Percentiles rank a stretch among this genome's conserved stretches.
phyloP scores from a whole-genome alignment of 2,797 vertebrate species.

The Poeciliopsis gracilis region DNA sequence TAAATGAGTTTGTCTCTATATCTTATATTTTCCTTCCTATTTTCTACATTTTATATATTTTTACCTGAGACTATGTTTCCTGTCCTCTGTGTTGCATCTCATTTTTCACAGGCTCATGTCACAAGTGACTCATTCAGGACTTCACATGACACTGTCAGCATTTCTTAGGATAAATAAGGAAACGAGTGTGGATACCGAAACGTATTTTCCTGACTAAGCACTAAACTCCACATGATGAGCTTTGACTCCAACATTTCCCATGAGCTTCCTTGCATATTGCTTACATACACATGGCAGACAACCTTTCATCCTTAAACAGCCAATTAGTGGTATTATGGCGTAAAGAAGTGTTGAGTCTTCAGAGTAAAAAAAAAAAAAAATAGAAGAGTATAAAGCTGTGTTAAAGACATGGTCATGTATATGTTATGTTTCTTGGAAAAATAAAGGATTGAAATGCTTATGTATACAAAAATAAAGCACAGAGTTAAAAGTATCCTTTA shows the following conservation, averaged over 20 bases:
- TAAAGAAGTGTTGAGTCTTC: neutral
- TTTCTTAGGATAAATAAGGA: slow-evolving; percentile 55
- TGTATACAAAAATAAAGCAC: neutral
- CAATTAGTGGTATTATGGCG: neutral
- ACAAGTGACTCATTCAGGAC: slow-evolving; percentile 48
- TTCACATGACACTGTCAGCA: slow-evolving; percentile 48
- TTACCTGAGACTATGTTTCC: neutral
- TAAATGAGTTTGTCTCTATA: neutral
- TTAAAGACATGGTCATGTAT: neutral
- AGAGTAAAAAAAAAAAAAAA: neutral
- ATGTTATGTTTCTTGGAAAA: neutral
- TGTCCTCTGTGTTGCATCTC: slow-evolving; percentile 1
- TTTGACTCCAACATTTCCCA: slow-evolving; percentile 41
- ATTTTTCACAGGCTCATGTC: slow-evolving; percentile 33
- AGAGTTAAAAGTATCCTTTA: neutral
- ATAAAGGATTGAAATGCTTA: neutral
- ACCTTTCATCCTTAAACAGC: slow-evolving; percentile 31
- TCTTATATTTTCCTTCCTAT: neutral
- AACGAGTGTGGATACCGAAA: slow-evolving; percentile 33
- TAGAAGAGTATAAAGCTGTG: neutral
- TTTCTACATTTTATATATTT: slow-evolving; percentile 5
- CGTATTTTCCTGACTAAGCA: slow-evolving; percentile 52
- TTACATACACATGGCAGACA: slow-evolving; percentile 30
- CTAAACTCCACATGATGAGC: slow-evolving; percentile 36
- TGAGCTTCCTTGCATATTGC: slow-evolving; percentile 34